Evolutionary conservation across 2,113 vertebrate genomes (phyloP).

Genomic region (Chlorocebus sabaeus): DNA sequence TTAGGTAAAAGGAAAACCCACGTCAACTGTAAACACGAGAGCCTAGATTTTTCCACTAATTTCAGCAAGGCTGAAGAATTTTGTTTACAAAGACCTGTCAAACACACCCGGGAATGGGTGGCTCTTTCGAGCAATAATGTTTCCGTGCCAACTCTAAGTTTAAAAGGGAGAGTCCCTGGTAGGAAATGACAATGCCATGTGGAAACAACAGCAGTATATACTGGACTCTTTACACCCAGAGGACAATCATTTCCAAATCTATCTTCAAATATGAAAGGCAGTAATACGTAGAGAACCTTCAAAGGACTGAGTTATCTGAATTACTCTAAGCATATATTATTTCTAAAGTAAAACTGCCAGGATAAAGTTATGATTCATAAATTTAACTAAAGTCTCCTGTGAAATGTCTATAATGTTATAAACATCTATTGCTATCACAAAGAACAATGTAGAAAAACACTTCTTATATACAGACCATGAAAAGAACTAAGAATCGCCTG

Average conservation of each 20-base stretch:
- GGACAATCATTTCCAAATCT: background rate
- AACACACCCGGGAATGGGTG: background rate
- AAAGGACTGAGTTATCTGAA: background rate
- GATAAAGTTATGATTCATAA: background rate
- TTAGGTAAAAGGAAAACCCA: constrained; percentile 13
- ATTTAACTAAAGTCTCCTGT: constrained; percentile 15
- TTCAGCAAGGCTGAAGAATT: constrained; percentile 29
- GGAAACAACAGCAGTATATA: background rate
- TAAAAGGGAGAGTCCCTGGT: background rate
- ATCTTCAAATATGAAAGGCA: background rate
- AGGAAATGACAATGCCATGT: background rate
- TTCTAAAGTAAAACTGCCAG: constrained; percentile 24
- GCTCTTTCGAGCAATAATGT: background rate
- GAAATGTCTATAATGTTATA: background rate
- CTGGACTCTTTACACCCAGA: background rate
- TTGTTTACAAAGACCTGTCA: constrained; percentile 52
- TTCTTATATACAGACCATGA: background rate
- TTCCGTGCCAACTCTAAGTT: constrained; percentile 1
- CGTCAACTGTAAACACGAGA: background rate
- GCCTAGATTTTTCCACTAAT: constrained; percentile 23
- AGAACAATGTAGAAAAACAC: constrained; percentile 1
- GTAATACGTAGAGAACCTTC: background rate
- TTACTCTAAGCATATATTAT: constrained; percentile 20
- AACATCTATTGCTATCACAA: background rate
- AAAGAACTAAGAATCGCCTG: constrained; percentile 20